These are phyloP conservation scores for Amphipyra berbera DNA, from an alignment of 2,888 invertebrate genomes.

Conservation along the genomic window DNA sequence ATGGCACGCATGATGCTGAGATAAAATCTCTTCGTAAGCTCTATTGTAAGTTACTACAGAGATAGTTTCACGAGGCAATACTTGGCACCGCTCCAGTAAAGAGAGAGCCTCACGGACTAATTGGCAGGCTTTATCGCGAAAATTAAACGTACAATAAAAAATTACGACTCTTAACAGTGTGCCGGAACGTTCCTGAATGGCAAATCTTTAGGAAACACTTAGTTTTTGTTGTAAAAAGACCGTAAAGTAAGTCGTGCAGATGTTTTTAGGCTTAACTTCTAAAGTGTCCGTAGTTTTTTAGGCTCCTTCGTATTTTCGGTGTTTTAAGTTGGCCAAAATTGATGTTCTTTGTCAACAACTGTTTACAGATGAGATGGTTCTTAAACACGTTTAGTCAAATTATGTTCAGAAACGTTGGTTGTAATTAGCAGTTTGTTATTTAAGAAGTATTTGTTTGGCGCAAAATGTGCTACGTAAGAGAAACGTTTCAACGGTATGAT, in stretches of 20 bases:
- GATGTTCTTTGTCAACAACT: slow-evolving; percentile 16
- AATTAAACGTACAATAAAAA: slow-evolving; percentile 66
- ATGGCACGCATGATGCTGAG: slow-evolving; percentile 24
- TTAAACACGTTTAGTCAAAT: slow-evolving; percentile 18
- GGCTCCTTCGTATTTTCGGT: slow-evolving; percentile 8
- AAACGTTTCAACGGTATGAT: slow-evolving; percentile 22
- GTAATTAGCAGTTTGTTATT: slow-evolving; percentile 36
- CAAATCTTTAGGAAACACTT: slow-evolving; percentile 43
- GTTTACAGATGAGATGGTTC: slow-evolving; percentile 12
- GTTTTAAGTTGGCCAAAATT: slow-evolving; percentile 13
- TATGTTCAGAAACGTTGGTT: slow-evolving; percentile 9
- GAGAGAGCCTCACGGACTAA: slow-evolving; percentile 62
- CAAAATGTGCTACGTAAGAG: slow-evolving; percentile 20
- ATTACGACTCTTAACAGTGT: slow-evolving; percentile 53
- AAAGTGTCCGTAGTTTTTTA: slow-evolving; percentile 7
- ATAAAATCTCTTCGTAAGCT: slow-evolving; percentile 27
- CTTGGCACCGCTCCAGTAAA: slow-evolving; percentile 63
- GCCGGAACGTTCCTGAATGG: slow-evolving; percentile 26
- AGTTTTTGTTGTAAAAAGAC: slow-evolving; percentile 35
- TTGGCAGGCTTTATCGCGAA: slow-evolving; percentile 67
- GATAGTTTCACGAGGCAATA: slow-evolving; percentile 38
- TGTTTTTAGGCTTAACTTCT: slow-evolving; percentile 33
- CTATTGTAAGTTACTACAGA: slow-evolving; percentile 32
- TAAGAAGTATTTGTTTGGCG: slow-evolving; percentile 34
- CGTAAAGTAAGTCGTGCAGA: slow-evolving; percentile 27